phyloP scores from a whole-genome alignment of 1,140 invertebrate genomes.

The Hesperophylax magnus region DNA sequence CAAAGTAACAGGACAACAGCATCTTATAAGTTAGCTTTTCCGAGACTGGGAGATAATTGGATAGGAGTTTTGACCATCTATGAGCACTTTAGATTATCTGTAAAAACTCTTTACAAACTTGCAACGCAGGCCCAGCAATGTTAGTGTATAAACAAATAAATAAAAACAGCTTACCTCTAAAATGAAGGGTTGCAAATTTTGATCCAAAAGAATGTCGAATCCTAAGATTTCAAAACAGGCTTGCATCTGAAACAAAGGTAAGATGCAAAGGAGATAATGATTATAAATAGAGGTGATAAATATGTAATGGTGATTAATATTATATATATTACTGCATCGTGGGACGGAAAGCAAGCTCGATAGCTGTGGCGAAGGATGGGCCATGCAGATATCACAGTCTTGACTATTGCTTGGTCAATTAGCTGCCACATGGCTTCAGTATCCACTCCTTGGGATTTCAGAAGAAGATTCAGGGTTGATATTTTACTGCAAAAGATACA shows the following conservation, averaged over 20 bases:
- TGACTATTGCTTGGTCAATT: conserved; percentile 92
- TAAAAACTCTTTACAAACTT: no score
- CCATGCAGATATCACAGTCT: conserved; percentile 89
- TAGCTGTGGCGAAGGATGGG: conserved; percentile 91
- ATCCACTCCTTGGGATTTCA: conserved; percentile 79
- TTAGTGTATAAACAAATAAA: no score
- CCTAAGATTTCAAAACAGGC: conserved; percentile 93
- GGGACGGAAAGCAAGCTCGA: conserved; percentile 88
- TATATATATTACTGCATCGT: conserved; percentile 74
- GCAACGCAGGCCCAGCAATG: no score
- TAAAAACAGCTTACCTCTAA: conserved; percentile 62
- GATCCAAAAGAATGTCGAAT: conserved; percentile 89
- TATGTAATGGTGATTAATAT: background rate
- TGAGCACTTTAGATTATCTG: no score
- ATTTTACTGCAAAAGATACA: conserved; percentile 74
- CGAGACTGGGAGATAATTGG: no score
- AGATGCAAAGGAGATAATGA: background rate
- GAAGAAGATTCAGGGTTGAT: conserved; percentile 84
- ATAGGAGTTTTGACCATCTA: no score
- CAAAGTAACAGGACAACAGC: no score
- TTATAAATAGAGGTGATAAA: background rate
- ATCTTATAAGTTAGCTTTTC: no score
- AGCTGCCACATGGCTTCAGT: conserved; percentile 83
- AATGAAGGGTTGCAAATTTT: conserved; percentile 87
- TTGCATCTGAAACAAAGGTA: conserved; percentile 69